Percentiles rank a stretch among this genome's conserved stretches.
phyloP scores from a whole-genome alignment of 2,797 vertebrate species.

The Hozukius guyotensis region DNA sequence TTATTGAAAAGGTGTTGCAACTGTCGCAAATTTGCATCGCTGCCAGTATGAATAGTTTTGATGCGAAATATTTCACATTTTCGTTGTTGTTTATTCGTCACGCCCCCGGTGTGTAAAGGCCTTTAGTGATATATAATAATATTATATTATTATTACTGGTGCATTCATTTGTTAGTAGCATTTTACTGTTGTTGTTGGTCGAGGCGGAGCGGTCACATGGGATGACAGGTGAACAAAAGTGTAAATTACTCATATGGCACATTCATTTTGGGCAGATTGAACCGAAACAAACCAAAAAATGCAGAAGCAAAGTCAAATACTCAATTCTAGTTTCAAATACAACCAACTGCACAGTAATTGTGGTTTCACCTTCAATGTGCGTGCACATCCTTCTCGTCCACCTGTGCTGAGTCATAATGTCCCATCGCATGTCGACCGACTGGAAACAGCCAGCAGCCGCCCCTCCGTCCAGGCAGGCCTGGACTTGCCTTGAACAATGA shows the following conservation, averaged over 20 bases:
- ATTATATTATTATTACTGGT: neutral
- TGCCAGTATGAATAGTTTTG: too few relatives aligned
- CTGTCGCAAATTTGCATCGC: too few relatives aligned
- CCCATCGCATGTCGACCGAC: slow-evolving; percentile 18
- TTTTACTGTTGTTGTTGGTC: neutral
- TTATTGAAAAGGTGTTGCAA: too few relatives aligned
- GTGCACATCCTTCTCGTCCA: neutral
- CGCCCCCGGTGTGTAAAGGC: too few relatives aligned
- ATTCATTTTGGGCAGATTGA: neutral
- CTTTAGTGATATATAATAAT: neutral
- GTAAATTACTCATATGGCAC: neutral
- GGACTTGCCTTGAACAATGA: slow-evolving; percentile 65
- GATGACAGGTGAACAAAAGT: neutral
- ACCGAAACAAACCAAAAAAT: neutral
- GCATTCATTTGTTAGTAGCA: neutral
- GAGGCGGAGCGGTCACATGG: neutral
- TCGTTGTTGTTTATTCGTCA: neutral
- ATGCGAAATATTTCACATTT: neutral
- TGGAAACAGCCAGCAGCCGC: slow-evolving; percentile 43
- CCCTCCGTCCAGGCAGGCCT: slow-evolving; percentile 54
- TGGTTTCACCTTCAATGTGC: slow-evolving; percentile 5
- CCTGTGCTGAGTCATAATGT: slow-evolving; percentile 37
- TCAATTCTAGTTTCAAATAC: neutral
- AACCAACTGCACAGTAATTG: neutral
- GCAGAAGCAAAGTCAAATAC: neutral